These are phyloP conservation scores for Baronia brevicornis DNA, from an alignment of 2,888 invertebrate species.

Conservation along the genomic window DNA sequence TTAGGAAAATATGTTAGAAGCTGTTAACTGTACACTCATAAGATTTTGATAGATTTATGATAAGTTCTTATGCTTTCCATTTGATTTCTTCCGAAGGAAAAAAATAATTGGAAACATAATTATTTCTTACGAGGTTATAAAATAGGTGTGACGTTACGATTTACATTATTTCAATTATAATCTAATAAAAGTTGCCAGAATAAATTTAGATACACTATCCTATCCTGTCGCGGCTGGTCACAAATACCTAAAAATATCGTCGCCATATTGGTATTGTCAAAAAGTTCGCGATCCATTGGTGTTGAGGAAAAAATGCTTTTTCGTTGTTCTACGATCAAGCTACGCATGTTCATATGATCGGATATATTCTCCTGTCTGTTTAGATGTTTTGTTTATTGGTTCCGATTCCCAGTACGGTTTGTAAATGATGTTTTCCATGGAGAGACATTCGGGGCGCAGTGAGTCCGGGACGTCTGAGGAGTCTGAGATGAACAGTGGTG, in stretches of 20 bases:
- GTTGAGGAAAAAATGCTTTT: constrained; percentile 69
- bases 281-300: constrained; percentile 61
- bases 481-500: constrained; percentile 48
- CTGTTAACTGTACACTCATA: too few species aligned
- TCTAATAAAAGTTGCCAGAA: constrained; percentile 46
- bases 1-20: too few species aligned
- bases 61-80: too few species aligned
- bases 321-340: constrained; percentile 48
- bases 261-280: constrained; percentile 77
- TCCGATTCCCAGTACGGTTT: constrained; percentile 55
- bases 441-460: constrained; percentile 60
- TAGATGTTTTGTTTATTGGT: constrained; percentile 65
- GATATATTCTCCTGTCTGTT: constrained; percentile 51
- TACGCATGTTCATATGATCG: constrained; percentile 52
- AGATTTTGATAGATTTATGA: too few species aligned
- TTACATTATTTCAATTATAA: constrained; percentile 9
- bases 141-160: neutral
- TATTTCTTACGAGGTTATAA: too few species aligned
- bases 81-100: too few species aligned
- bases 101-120: too few species aligned
- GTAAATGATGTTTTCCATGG: constrained; percentile 69
- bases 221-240: constrained; percentile 55
- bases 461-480: constrained; percentile 47
- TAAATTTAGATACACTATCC: constrained; percentile 44
- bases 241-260: constrained; percentile 73